Evolutionary conservation across 64 coral and sea anemone species (phyloP).

Genomic region (Actinia equina): DNA sequence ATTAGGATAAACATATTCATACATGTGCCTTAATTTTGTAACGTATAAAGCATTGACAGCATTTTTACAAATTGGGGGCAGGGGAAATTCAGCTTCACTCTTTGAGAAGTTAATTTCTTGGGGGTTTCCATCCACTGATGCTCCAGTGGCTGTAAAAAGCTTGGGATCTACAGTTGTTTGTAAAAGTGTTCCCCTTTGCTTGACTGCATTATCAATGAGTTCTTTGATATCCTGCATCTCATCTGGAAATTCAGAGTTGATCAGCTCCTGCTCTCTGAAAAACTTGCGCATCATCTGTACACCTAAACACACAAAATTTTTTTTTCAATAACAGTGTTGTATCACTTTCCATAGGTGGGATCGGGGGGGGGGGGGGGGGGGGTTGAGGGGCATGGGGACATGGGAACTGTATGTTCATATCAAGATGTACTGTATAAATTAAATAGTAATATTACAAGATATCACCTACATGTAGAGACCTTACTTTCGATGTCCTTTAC

Average conservation of each 20-base stretch:
- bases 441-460: too few species aligned
- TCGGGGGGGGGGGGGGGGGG: too few species aligned
- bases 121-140: slow-evolving; percentile 19
- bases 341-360: not conserved
- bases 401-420: not conserved
- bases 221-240: too few species aligned
- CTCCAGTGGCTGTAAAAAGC: not conserved
- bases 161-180: slow-evolving; percentile 22
- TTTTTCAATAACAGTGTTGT: not conserved
- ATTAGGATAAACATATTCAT: slow-evolving; percentile 30
- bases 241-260: too few species aligned
- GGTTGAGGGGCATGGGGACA: not conserved
- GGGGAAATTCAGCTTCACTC: slow-evolving; percentile 23
- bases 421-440: too few species aligned
- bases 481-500: too few species aligned
- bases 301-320: slow-evolving; percentile 7
- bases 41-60: slow-evolving; percentile 14
- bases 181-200: slow-evolving; percentile 47
- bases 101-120: slow-evolving; percentile 14
- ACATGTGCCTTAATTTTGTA: slow-evolving; percentile 17
- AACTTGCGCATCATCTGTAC: slow-evolving; percentile 59
- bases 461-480: too few species aligned
- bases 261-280: slow-evolving; percentile 33
- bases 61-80: slow-evolving; percentile 33
- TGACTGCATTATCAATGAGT: too few species aligned